These are phyloP conservation scores for Oscarella lobularis DNA, from an alignment of 37 sponge, comb jelly and placozoan species.

Conservation along the genomic window DNA sequence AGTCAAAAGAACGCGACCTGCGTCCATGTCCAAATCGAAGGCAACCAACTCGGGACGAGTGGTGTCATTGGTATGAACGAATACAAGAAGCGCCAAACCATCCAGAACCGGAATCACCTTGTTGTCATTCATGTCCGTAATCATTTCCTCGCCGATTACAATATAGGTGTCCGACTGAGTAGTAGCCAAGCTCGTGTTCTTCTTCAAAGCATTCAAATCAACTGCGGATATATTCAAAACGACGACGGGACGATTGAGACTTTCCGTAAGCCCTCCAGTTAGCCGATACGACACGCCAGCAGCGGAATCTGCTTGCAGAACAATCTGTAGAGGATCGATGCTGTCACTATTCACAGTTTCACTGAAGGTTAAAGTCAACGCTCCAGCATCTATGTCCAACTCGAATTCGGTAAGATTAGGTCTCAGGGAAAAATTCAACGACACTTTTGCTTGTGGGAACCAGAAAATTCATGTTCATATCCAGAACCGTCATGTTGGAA, in stretches of 20 bases:
- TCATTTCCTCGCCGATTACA: slow-evolving; percentile 27
- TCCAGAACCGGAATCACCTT: slow-evolving; percentile 27
- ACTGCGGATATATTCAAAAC: slow-evolving; percentile 46
- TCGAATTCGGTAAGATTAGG: slow-evolving; percentile 55
- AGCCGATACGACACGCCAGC: slow-evolving; percentile 22
- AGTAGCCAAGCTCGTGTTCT: slow-evolving; percentile 20
- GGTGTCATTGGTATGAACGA: slow-evolving; percentile 14
- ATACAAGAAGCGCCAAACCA: slow-evolving; percentile 21
- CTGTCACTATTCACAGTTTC: slow-evolving; percentile 71
- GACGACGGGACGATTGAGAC: slow-evolving; percentile 43
- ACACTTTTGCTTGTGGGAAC: too few relatives aligned
- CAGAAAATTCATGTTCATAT: slow-evolving; percentile 68
- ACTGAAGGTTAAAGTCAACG: slow-evolving; percentile 64
- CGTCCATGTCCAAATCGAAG: slow-evolving; percentile 63
- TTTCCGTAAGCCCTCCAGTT: slow-evolving; percentile 45
- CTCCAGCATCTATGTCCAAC: slow-evolving; percentile 50
- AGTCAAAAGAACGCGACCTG: slow-evolving; percentile 54
- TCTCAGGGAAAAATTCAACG: too few relatives aligned
- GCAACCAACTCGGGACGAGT: slow-evolving; percentile 30
- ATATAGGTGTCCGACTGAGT: slow-evolving; percentile 32
- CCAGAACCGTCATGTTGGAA: slow-evolving; percentile 31
- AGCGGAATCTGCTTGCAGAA: slow-evolving; percentile 28
- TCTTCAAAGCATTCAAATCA: slow-evolving; percentile 62
- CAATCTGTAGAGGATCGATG: slow-evolving; percentile 23
- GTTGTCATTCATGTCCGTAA: slow-evolving; percentile 69